Conservation (phyloP, 2,888 invertebrate genomes). For the Rosalia funebris region DNA sequence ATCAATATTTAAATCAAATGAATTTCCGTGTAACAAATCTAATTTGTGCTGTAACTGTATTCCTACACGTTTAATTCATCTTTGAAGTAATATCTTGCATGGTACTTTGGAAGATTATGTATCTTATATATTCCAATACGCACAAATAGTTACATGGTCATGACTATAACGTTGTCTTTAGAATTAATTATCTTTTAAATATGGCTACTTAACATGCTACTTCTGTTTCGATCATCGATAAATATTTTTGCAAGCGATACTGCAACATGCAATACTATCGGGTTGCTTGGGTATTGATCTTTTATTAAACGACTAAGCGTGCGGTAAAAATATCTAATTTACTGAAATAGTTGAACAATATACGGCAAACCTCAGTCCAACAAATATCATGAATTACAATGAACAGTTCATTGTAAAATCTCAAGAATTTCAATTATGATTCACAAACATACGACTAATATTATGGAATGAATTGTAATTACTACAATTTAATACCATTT, state of each 20-base stretch:
- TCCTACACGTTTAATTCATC: not conserved
- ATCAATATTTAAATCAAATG: slow-evolving; percentile 1
- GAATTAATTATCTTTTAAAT: slow-evolving; percentile 55
- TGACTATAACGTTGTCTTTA: slow-evolving; percentile 43
- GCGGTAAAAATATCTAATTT: not conserved
- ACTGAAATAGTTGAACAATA: not conserved
- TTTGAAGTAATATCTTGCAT: slow-evolving; percentile 12
- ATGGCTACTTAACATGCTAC: slow-evolving; percentile 56
- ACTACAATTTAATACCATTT: too few relatives aligned
- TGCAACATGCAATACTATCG: slow-evolving; percentile 16
- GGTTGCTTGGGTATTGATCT: slow-evolving; percentile 6
- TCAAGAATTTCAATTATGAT: too few relatives aligned
- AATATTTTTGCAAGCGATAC: slow-evolving; percentile 48
- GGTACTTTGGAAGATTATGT: slow-evolving; percentile 21
- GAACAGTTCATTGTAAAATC: too few relatives aligned
- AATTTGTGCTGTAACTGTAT: slow-evolving; percentile 9
- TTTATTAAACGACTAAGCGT: not conserved
- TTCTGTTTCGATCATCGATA: slow-evolving; percentile 53
- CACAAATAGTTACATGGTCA: slow-evolving; percentile 47
- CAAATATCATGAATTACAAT: too few relatives aligned
- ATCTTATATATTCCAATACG: slow-evolving; percentile 22
- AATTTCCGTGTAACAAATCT: slow-evolving; percentile 9
- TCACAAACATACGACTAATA: too few relatives aligned
- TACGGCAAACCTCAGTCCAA: too few relatives aligned
- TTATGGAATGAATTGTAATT: too few relatives aligned